Conservation (phyloP, 2,888 invertebrate species). For the Diplazon laetatorius region DNA sequence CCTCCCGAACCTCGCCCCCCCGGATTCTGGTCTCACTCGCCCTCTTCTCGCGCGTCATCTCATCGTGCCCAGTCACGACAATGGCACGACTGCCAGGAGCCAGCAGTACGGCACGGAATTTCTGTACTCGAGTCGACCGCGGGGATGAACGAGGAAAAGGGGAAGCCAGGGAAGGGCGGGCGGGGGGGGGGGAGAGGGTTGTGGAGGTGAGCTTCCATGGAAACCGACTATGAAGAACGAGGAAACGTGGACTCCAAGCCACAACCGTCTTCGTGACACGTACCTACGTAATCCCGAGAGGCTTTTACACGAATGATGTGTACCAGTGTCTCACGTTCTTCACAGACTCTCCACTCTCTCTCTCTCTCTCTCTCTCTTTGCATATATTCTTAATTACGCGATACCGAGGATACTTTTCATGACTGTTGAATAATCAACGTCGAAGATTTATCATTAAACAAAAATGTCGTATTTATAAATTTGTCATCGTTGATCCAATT, state of each 20-base stretch:
- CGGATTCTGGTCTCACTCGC: neutral
- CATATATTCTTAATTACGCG: conserved; percentile 10
- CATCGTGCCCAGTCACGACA: conserved; percentile 33
- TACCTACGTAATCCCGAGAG: conserved; percentile 51
- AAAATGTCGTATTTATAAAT: too few species aligned
- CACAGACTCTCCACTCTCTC: conserved; percentile 14
- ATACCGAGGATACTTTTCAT: neutral
- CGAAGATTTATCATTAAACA: too few species aligned
- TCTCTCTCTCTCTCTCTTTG: too few species aligned
- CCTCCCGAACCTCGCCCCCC: neutral
- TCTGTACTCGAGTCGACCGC: conserved; percentile 41
- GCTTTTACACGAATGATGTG: conserved; percentile 45
- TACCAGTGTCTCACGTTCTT: conserved; percentile 35
- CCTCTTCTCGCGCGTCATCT: conserved; percentile 33
- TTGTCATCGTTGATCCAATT: too few species aligned
- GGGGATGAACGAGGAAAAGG: too few species aligned
- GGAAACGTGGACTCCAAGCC: conserved; percentile 41
- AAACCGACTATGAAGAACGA: conserved; percentile 55
- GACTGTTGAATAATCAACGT: too few species aligned
- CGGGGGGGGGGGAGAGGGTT: too few species aligned
- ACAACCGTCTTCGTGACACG: conserved; percentile 49
- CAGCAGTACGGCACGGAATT: conserved; percentile 40
- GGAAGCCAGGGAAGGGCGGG: too few species aligned
- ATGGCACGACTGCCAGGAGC: conserved; percentile 43
- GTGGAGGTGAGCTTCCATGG: conserved; percentile 27